Conservation (phyloP, 2,797 vertebrate species). For the Propithecus deckenii region DNA sequence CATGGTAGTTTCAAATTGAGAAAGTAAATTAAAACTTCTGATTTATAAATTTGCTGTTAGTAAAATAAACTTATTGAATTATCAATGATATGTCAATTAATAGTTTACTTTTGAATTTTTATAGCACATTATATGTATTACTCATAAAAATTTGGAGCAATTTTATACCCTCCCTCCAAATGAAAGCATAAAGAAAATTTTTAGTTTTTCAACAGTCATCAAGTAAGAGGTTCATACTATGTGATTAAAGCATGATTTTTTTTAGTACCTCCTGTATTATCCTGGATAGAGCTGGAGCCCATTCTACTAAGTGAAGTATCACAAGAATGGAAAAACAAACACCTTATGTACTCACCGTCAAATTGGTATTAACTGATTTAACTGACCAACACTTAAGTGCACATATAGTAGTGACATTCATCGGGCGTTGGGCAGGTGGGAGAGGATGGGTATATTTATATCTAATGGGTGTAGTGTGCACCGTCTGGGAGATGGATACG, state of each 20-base stretch:
- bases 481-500: too few relatives aligned
- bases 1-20: conserved; percentile 19
- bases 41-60: not conserved
- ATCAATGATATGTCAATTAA: not conserved
- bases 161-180: not conserved
- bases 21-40: not conserved
- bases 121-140: not conserved
- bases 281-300: too few relatives aligned
- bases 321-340: too few relatives aligned
- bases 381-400: too few relatives aligned
- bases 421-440: too few relatives aligned
- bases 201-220: not conserved
- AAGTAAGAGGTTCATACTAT: conserved; percentile 2
- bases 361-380: too few relatives aligned
- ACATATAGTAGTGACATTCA: too few relatives aligned
- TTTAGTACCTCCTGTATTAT: not conserved
- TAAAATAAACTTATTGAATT: not conserved
- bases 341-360: too few relatives aligned
- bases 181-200: conserved; percentile 1
- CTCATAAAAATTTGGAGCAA: not conserved
- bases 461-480: too few relatives aligned
- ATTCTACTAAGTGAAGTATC: too few relatives aligned
- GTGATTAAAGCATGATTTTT: conserved; percentile 24
- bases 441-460: too few relatives aligned
- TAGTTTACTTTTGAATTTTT: conserved; percentile 8